A percentile compares a stretch with the other conserved stretches of the same genome.
These are phyloP conservation scores for Catostomus latipinnis DNA, from an alignment of 2,797 vertebrate genomes.

Conservation along the genomic window DNA sequence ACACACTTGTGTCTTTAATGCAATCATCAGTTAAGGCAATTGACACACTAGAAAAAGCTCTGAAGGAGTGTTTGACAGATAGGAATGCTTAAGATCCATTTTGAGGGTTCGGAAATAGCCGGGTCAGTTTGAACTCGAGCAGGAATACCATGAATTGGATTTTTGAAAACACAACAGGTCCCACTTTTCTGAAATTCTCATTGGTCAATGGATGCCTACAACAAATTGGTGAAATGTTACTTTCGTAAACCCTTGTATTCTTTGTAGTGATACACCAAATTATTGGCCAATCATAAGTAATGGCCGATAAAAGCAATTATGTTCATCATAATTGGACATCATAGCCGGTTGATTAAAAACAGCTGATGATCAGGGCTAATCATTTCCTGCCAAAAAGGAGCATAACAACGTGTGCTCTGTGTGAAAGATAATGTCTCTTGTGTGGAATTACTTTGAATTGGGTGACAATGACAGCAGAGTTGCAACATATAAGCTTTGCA, in stretches of 20 bases:
- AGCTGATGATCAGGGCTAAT: too few species aligned
- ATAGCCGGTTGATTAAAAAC: too few species aligned
- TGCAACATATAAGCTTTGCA: too few species aligned
- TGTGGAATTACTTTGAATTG: too few species aligned
- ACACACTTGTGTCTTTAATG: not conserved
- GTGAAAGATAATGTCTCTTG: too few species aligned
- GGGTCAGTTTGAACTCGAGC: not conserved
- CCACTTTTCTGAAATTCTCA: not conserved
- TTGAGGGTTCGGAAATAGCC: conserved; percentile 1
- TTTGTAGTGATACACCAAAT: not conserved
- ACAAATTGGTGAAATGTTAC: not conserved
- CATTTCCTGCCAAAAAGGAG: too few species aligned
- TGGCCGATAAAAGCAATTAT: too few species aligned
- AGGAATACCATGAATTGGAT: not conserved
- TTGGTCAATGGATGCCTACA: not conserved
- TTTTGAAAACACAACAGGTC: not conserved
- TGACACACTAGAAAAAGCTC: not conserved
- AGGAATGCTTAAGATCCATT: not conserved
- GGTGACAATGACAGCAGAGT: too few species aligned
- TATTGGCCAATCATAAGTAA: too few species aligned
- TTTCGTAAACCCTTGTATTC: not conserved
- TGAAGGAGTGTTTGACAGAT: not conserved
- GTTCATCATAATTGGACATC: too few species aligned
- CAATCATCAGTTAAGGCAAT: not conserved
- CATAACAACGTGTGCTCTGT: too few species aligned